Evolutionary conservation across 2,113 vertebrate genomes (phyloP), one percentile per base, ranked within the genome.

Genomic region (Amphiprion ocellaris): DNA sequence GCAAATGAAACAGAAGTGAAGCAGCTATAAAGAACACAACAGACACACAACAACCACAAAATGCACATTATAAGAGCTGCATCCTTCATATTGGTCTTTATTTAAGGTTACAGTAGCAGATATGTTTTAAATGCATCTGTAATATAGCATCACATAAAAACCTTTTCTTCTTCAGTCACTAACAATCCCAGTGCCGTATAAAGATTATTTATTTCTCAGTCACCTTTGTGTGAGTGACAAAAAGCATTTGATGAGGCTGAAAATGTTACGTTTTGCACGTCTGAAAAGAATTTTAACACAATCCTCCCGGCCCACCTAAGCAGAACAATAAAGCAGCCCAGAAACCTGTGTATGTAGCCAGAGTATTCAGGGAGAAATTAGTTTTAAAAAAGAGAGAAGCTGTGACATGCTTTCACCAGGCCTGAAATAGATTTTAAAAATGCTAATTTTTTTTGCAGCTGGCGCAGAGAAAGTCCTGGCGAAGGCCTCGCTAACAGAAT

Each of bases 391-490:
- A 17, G 11, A 39, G 17, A 60, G 64, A 12, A 63, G 10, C 26
- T 23, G 47, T 59, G 30, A 71, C 49, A 63, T 56, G 11, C 26
- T 65, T 80, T 56, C 65, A 69, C 19, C 10, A 2, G 19, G 30
- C 6, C 53, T 23, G 56, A 67, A 74, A 82, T 41, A 17, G 62
- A 74, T 87, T 77, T 69, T 55, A 30, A 60, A 77, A 59, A 76
- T 69, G 14, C 15, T 0, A 16, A 60, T 64, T 28, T 46, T 44
- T 52, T 71, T 68, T 55, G 54, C 56, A 70, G 33, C 55, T 49
- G 52, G 23, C 52, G 37, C 63, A 55, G 46, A 80, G 69, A 73
- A 59, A 69, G 61, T 66, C 21, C 26, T 19, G 75, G 76, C 46
- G 62, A 59, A 59, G 47, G 63, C 71, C 37, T 1, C 21, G 65